Conservation (phyloP, 2,113 vertebrate genomes). For the Bubo blakistoni region DNA sequence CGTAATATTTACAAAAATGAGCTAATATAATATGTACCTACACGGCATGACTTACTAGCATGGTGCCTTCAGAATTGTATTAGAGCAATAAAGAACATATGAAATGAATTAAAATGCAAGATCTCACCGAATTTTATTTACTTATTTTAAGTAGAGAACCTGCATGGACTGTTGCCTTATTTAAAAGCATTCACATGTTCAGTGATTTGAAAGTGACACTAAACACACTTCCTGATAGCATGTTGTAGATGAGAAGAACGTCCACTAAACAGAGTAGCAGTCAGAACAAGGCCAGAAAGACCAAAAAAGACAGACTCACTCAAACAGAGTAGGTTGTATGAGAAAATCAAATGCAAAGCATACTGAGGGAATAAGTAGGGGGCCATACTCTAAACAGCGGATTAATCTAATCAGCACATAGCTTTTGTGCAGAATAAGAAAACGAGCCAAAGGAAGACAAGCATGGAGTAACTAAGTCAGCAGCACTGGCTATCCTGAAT, state of each 20-base stretch:
- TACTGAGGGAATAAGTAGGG: background rate
- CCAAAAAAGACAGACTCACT: background rate
- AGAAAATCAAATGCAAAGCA: background rate
- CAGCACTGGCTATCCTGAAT: background rate
- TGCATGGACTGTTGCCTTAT: background rate
- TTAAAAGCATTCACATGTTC: background rate
- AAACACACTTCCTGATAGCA: background rate
- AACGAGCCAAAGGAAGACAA: background rate
- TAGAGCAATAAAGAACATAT: background rate
- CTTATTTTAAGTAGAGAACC: background rate
- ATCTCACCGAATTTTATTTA: background rate
- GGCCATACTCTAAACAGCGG: background rate
- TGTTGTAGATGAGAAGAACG: background rate
- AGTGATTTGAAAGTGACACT: background rate
- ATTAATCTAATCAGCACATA: background rate
- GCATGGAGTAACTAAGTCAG: background rate
- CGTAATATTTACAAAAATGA: background rate
- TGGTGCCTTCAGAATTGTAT: background rate
- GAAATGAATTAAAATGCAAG: background rate
- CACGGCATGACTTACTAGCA: background rate
- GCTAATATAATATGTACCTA: background rate
- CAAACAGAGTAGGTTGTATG: background rate
- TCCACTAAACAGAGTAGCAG: background rate
- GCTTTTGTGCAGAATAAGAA: background rate
- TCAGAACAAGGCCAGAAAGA: background rate